Evolutionary conservation across 1,140 invertebrate species (phyloP), one percentile per base, ranked within the genome.

Genomic region (Drosophila funebris): DNA sequence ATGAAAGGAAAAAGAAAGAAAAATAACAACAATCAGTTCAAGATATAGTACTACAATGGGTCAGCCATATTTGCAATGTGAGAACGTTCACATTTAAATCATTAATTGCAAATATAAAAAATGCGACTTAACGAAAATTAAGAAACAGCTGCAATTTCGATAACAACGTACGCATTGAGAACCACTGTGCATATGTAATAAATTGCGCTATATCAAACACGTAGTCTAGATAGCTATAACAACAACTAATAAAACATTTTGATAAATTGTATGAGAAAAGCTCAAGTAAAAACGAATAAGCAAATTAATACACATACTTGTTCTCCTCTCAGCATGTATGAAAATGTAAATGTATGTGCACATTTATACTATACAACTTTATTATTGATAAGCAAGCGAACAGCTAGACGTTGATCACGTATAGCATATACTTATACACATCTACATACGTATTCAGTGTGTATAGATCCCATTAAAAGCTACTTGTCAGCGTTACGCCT

Each of bases 21-120:
- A 48, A 18, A 61, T 60, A 37, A 50, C 69, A 72, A 87, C 77
- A 85, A 85, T 80, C 81, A 73, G 50, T 29, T 50, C 43, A 61
- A 77, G 71, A 77, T 78, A 61, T 75, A 27, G 22, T 56, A 44
- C 27, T 56, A 44, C 27, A 31, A 20, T 9, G 60, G 64, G 63
- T 76, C 76, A 85, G 62, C 37, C 46, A 83, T 57, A 76, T 80
- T 24, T n/a, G 11, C 37, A 68, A 11, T 31, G 39, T 20, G 14
- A 54, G 33, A 36, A 39, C 31, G 43, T 71, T 83, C 43, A 37
- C 50, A 37, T 22, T 53, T 4, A 1, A 37, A 37, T 20, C 11
- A 22, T 8, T 11, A 11, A 33, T 33, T 33, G 11, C 31, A 33
- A 33, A 9, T 33, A 33, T 33, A 33, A 22, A 22, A 2, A 2